Evolutionary conservation across 1,140 invertebrate genomes (phyloP).

Genomic region (Nephila pilipes): DNA sequence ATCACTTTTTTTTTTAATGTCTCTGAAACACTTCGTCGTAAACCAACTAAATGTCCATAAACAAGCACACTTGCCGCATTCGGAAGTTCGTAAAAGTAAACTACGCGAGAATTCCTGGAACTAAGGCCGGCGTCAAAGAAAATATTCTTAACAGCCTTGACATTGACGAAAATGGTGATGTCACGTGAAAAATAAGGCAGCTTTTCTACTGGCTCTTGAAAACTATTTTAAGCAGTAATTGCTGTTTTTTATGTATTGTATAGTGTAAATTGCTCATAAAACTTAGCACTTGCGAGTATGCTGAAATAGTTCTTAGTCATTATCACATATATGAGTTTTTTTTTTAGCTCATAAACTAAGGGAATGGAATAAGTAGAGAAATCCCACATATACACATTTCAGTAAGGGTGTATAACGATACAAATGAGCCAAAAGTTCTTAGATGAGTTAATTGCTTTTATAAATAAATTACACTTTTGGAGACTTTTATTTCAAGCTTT

Average conservation of each 20-base stretch:
- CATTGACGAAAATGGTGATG: neutral
- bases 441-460: too few relatives aligned
- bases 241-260: neutral
- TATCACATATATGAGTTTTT: too few relatives aligned
- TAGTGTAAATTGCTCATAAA: neutral
- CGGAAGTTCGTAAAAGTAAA: slow-evolving; percentile 64
- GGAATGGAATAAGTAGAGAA: too few relatives aligned
- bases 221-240: neutral
- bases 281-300: neutral
- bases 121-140: neutral
- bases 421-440: too few relatives aligned
- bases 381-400: too few relatives aligned
- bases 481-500: too few relatives aligned
- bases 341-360: too few relatives aligned
- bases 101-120: slow-evolving; percentile 35
- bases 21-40: slow-evolving; percentile 29
- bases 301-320: neutral
- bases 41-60: slow-evolving; percentile 42
- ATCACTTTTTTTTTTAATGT: slow-evolving; percentile 28
- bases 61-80: slow-evolving; percentile 34
- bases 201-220: neutral
- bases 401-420: too few relatives aligned
- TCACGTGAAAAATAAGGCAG: neutral
- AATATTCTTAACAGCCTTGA: neutral
- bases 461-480: too few relatives aligned